Percentiles rank a stretch among this genome's conserved stretches.
Evolutionary conservation across 2,113 vertebrate species (phyloP).

Genomic region (Esox niger): DNA sequence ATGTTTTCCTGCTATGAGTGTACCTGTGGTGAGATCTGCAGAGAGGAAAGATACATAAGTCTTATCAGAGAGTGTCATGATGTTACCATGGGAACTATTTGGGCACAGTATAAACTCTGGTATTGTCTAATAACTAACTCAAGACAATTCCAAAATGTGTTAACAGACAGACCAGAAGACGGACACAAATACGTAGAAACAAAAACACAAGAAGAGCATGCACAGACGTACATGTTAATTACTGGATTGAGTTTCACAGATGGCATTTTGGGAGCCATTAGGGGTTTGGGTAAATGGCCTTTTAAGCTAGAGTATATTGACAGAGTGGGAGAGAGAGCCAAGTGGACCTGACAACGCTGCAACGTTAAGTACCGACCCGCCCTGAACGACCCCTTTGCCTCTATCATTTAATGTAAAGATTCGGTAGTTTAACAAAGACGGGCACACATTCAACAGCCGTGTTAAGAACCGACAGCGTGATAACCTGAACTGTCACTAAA

Average conservation of each 20-base stretch:
- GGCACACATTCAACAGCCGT: not conserved
- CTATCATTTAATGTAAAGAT: conserved; percentile 18
- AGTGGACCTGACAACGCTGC: conserved; percentile 50
- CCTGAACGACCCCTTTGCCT: not conserved
- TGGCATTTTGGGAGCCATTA: conserved; percentile 65
- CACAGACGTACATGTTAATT: conserved; percentile 20
- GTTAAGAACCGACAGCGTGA: conserved; percentile 35
- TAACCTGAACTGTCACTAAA: conserved; percentile 43
- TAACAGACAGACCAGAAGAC: not conserved
- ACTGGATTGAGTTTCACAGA: conserved; percentile 29
- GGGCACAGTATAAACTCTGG: too few species aligned
- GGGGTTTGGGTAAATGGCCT: conserved; percentile 55
- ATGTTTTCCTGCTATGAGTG: conserved; percentile 31
- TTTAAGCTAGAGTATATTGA: conserved; percentile 72
- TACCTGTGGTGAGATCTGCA: conserved; percentile 62
- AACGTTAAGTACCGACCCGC: conserved; percentile 36
- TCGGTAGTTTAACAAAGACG: not conserved
- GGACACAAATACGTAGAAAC: too few species aligned
- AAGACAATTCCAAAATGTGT: conserved; percentile 8
- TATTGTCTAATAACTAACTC: too few species aligned
- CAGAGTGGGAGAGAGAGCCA: conserved; percentile 51
- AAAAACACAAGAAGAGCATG: conserved; percentile 12
- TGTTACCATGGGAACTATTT: conserved; percentile 26
- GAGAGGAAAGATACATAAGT: conserved; percentile 34
- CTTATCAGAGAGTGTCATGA: conserved; percentile 28